These are phyloP conservation scores for Apogon talboti DNA, from an alignment of 2,797 vertebrate genomes.

Conservation along the genomic window DNA sequence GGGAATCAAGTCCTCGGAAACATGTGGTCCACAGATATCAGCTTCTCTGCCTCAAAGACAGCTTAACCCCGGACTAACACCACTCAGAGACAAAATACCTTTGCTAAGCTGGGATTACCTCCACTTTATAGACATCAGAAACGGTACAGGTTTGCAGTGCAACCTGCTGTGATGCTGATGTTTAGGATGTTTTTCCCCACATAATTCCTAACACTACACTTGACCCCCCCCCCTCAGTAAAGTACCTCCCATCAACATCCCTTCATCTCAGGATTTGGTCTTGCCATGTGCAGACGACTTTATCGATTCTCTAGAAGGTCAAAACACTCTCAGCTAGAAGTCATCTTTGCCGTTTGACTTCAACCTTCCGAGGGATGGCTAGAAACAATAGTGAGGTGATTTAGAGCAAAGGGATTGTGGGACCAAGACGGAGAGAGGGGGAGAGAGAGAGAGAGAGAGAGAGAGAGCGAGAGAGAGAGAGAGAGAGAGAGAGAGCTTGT, in stretches of 20 bases:
- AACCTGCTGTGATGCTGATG: conserved; percentile 14
- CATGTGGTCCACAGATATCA: conserved; percentile 30
- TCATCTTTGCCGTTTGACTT: conserved; percentile 57
- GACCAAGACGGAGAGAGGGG: not conserved
- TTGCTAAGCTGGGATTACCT: conserved; percentile 55
- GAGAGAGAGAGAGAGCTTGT: not conserved
- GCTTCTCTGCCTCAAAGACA: conserved; percentile 39
- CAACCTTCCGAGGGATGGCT: conserved; percentile 30
- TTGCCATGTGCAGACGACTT: conserved; percentile 48
- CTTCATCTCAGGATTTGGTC: conserved; percentile 18
- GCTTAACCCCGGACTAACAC: conserved; percentile 64
- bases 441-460: not conserved
- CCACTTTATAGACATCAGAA: conserved; percentile 37
- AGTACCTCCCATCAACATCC: conserved; percentile 27
- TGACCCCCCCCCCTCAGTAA: conserved; percentile 17
- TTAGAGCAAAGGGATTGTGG: conserved; percentile 19
- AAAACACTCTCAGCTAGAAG: conserved; percentile 52
- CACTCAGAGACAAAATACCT: conserved; percentile 54
- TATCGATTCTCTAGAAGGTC: conserved; percentile 62
- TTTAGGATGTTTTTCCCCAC: conserved; percentile 17
- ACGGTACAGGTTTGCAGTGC: conserved; percentile 24
- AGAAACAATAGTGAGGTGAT: conserved; percentile 46
- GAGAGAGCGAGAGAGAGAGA: not conserved
- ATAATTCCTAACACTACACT: conserved; percentile 24
- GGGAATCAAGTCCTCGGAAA: conserved; percentile 44